Evolutionary conservation across 2,888 invertebrate genomes (phyloP).

Genomic region (Mesoligia furuncula): DNA sequence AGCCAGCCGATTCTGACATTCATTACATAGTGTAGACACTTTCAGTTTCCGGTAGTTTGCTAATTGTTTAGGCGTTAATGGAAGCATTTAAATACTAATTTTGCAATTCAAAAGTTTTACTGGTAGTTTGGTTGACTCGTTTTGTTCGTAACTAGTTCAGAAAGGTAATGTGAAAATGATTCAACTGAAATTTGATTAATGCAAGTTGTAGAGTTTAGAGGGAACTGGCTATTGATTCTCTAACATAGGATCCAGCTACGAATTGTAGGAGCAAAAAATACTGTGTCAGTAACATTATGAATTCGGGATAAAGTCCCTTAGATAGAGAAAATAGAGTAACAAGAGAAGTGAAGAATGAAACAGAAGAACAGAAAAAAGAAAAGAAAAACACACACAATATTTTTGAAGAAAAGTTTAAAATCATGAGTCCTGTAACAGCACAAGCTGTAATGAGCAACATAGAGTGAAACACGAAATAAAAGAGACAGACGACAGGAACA

Average conservation of each 20-base stretch:
- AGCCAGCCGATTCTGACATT: slow-evolving; percentile 22
- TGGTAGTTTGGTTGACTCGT: slow-evolving; percentile 31
- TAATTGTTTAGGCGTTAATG: slow-evolving; percentile 47
- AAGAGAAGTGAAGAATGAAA: not conserved
- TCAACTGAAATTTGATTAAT: slow-evolving; percentile 26
- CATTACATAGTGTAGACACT: slow-evolving; percentile 43
- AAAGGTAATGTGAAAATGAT: slow-evolving; percentile 28
- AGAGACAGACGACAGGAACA: not conserved
- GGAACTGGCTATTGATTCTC: slow-evolving; percentile 3
- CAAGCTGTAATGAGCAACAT: not conserved
- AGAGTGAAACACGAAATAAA: not conserved
- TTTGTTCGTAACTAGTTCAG: slow-evolving; percentile 11
- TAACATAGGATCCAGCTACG: not conserved
- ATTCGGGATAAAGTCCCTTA: not conserved
- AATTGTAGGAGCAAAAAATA: not conserved
- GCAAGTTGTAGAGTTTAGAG: slow-evolving; percentile 2
- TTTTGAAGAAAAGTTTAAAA: not conserved
- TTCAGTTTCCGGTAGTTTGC: slow-evolving; percentile 30
- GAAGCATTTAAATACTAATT: slow-evolving; percentile 45
- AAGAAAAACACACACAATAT: not conserved
- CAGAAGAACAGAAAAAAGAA: not conserved
- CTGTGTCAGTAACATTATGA: not conserved
- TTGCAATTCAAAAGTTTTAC: slow-evolving; percentile 41
- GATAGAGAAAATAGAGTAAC: not conserved
- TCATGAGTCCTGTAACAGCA: not conserved